Evolutionary conservation across 2,797 vertebrate species (phyloP).

Genomic region (Allobates femoralis): DNA sequence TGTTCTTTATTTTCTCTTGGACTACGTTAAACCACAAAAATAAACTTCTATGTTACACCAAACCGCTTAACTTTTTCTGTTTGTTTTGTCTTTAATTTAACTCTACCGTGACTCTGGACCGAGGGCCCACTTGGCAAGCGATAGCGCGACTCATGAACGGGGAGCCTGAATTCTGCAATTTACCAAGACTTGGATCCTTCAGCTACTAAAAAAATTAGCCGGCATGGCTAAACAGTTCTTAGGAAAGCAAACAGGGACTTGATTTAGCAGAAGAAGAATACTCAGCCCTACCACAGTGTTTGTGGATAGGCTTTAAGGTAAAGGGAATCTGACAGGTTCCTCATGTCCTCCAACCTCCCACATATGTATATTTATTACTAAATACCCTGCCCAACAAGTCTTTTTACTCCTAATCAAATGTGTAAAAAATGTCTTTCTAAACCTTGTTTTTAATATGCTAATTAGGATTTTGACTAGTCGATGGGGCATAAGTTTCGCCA

Average conservation of each 20-base stretch:
- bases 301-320: too few relatives aligned
- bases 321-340: too few relatives aligned
- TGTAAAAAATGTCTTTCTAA: too few relatives aligned
- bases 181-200: not conserved
- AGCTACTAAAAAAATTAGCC: slow-evolving; percentile 26
- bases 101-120: slow-evolving; percentile 23
- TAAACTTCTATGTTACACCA: slow-evolving; percentile 34
- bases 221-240: slow-evolving; percentile 20
- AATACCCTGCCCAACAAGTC: too few relatives aligned
- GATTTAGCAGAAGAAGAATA: not conserved
- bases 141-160: slow-evolving; percentile 1
- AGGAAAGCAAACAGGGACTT: slow-evolving; percentile 31
- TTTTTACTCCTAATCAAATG: too few relatives aligned
- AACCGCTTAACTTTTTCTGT: slow-evolving; percentile 50
- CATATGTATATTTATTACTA: too few relatives aligned
- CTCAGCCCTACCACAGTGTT: not conserved
- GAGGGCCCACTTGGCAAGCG: slow-evolving; percentile 23
- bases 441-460: too few relatives aligned
- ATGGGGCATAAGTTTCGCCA: too few relatives aligned
- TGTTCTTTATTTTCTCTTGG: slow-evolving; percentile 31
- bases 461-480: too few relatives aligned
- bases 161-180: not conserved
- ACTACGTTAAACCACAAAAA: slow-evolving; percentile 47
- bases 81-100: slow-evolving; percentile 55
- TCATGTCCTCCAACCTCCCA: too few relatives aligned